Evolutionary conservation across 2,113 vertebrate species (phyloP), one percentile per base, ranked within the genome.

Genomic region (Xenopus laevis): DNA sequence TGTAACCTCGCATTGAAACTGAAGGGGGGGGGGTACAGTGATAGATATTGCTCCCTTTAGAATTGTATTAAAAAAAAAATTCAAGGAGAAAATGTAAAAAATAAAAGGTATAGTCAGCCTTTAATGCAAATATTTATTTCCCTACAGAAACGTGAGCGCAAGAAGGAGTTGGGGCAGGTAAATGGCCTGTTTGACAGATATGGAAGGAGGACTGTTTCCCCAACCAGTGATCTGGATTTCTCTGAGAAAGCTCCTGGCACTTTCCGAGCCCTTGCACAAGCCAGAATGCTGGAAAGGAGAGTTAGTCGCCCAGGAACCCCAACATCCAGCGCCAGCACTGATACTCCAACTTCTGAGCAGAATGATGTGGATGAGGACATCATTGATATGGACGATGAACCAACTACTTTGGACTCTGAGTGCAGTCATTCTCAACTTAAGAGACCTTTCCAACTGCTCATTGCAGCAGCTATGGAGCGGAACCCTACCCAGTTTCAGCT

Each of bases 401-500:
- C 91, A 40, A 92, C 89, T 83, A 87, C 91, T 71, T 86, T 88
- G 10, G 96, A 98, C 82, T 87, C 91, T 0, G 95, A 96, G 83
- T 89, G 87, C 62, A 87, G 92, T 69, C 90, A 90, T 82, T 93
- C 93, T 65, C 94, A 95, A 80, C 91, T 98, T 77, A 97, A 95
- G 86, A 93, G 95, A 79, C 96, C 95, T 50, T 99, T 99, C 83
- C 95, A 98, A 89, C 91, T 99, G 78, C 93, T 99, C 63, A 98
- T 99, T 70, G 96, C 96, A 55, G 96, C 96, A 4, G 97, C 96
- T 70, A 97, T 98, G 95, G 96, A 99, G 86, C 91, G 95, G 82
- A 98, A 98, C 83, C 96, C 97, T 61, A 98, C 96, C 16, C 97
- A 99, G 81, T 99, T 99, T 87, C 96, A 99, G 89, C 87, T 99